A percentile compares a stretch with the other conserved stretches of the same genome.
These are phyloP conservation scores for Nebria brevicollis DNA, from an alignment of 2,888 invertebrate species.

Conservation along the genomic window DNA sequence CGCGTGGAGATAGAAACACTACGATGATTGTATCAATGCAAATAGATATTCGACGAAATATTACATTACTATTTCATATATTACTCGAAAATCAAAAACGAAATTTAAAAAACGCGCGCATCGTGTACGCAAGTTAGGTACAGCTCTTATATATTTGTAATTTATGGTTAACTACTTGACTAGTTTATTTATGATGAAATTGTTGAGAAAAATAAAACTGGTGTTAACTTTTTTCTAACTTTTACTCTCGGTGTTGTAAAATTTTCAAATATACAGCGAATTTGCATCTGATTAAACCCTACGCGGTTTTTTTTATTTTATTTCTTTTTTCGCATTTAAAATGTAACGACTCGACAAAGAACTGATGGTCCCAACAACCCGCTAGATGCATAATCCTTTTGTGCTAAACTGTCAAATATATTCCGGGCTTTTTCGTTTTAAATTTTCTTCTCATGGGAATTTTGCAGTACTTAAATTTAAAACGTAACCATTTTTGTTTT, in stretches of 20 bases:
- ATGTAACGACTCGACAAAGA: background rate
- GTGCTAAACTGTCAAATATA: conserved; percentile 1
- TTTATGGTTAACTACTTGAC: no score
- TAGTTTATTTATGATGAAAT: no score
- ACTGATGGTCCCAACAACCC: background rate
- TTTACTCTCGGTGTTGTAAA: conserved; percentile 9
- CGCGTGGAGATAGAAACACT: background rate
- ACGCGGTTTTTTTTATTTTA: background rate
- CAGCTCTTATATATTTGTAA: no score
- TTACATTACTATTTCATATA: background rate
- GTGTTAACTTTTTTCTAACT: background rate
- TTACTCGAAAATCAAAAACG: background rate
- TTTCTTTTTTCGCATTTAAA: background rate
- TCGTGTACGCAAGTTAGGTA: no score
- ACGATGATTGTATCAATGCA: background rate
- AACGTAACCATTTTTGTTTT: background rate
- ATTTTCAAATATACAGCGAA: conserved; percentile 33
- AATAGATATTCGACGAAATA: background rate
- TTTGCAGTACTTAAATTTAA: background rate
- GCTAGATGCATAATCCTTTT: background rate
- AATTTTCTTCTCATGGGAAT: no score
- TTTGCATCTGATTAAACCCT: conserved; percentile 36
- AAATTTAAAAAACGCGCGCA: no score
- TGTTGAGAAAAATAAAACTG: background rate
- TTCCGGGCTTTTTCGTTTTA: background rate